phyloP scores from a whole-genome alignment of 2,888 invertebrate species.

The Caenorhabditis angaria region DNA sequence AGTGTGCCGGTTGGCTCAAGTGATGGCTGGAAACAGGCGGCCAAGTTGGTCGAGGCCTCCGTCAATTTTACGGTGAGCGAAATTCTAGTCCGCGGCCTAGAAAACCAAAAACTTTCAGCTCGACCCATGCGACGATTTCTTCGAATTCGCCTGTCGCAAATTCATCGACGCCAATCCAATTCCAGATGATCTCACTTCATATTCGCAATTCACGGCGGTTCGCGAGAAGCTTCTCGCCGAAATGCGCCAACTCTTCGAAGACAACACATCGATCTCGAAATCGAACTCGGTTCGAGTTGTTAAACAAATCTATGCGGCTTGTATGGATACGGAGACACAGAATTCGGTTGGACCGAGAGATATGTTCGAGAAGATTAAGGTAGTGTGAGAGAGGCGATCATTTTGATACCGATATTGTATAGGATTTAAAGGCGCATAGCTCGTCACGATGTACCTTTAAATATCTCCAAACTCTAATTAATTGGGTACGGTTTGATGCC shows the following conservation, averaged over 20 bases:
- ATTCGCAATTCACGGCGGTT: constrained; percentile 64
- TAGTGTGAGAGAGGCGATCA: too few species aligned
- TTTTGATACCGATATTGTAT: too few species aligned
- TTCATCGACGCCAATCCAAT: constrained; percentile 65
- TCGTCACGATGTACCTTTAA: too few species aligned
- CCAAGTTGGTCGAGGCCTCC: constrained; percentile 25
- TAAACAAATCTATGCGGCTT: constrained; percentile 59
- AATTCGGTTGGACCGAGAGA: constrained; percentile 53
- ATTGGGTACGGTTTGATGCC: too few species aligned
- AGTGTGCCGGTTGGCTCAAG: constrained; percentile 20
- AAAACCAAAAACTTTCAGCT: constrained; percentile 16
- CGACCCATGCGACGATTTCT: constrained; percentile 58
- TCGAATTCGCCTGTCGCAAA: constrained; percentile 60
- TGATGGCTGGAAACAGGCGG: constrained; percentile 31
- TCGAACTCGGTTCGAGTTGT: constrained; percentile 63
- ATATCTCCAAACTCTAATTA: too few species aligned
- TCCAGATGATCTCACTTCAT: constrained; percentile 63
- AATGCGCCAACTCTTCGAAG: constrained; percentile 63
- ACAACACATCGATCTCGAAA: constrained; percentile 45
- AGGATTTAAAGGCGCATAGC: too few species aligned
- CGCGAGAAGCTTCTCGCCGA: constrained; percentile 65
- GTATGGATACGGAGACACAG: constrained; percentile 63
- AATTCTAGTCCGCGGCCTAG: background rate
- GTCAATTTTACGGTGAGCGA: constrained; percentile 18
- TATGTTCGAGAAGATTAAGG: constrained; percentile 56